Conservation (phyloP, 2,113 vertebrate genomes). For the Andinoacara biseriatus region DNA sequence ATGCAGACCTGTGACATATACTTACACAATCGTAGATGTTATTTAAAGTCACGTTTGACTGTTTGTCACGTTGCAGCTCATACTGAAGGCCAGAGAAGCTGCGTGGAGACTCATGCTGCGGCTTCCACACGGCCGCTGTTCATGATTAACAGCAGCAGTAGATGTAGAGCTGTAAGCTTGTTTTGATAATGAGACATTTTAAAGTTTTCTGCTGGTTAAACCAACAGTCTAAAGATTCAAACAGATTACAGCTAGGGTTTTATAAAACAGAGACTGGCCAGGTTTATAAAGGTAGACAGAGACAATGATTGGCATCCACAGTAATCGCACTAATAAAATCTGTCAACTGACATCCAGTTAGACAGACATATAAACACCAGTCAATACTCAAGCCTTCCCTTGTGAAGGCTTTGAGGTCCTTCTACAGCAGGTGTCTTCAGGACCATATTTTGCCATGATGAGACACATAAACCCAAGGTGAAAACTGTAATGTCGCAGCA, state of each 20-base stretch:
- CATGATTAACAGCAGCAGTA: not conserved
- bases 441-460: too few species aligned
- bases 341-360: not conserved
- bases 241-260: not conserved
- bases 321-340: not conserved
- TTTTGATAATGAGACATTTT: not conserved
- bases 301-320: not conserved
- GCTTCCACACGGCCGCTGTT: not conserved
- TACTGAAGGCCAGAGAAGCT: not conserved
- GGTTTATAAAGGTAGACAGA: not conserved
- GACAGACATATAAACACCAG: not conserved
- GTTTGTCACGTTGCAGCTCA: not conserved
- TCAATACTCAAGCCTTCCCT: not conserved
- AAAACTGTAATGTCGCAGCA: not conserved
- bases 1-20: not conserved
- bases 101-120: not conserved
- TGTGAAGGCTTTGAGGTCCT: not conserved
- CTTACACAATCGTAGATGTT: not conserved
- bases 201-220: not conserved
- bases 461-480: not conserved
- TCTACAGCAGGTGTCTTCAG: not conserved
- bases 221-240: fast-evolving
- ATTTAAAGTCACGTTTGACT: not conserved
- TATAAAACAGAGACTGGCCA: not conserved
- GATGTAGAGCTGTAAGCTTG: not conserved